These are phyloP conservation scores for Tokudaia tokunoshimensis DNA, from an alignment of 2,797 vertebrate genomes.

Conservation along the genomic window DNA sequence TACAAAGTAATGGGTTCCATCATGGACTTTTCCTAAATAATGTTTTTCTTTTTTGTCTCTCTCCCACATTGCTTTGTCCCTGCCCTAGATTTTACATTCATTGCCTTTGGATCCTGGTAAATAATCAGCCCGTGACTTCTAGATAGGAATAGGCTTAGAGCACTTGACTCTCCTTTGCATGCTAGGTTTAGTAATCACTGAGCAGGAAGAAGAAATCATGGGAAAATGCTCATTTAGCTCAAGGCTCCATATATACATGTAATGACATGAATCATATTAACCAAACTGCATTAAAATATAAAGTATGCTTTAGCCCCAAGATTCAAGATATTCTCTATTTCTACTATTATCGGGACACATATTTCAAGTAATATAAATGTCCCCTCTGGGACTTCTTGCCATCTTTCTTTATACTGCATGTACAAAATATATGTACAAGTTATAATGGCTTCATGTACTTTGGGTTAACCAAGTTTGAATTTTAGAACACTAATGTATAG, in stretches of 20 bases:
- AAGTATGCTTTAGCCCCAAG: not conserved
- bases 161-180: not conserved
- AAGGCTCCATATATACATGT: not conserved
- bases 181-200: not conserved
- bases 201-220: not conserved
- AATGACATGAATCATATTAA: not conserved
- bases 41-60: not conserved
- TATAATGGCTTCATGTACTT: slow-evolving; percentile 38
- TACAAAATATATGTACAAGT: not conserved
- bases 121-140: not conserved
- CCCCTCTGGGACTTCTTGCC: not conserved
- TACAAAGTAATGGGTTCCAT: not conserved
- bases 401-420: not conserved
- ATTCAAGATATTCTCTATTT: slow-evolving; percentile 5
- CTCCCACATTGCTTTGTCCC: not conserved
- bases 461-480: slow-evolving; percentile 38
- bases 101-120: slow-evolving; percentile 28
- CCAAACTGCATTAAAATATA: slow-evolving; percentile 10
- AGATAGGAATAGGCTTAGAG: not conserved
- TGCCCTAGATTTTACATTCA: not conserved
- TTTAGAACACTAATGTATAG: not conserved
- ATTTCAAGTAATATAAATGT: slow-evolving; percentile 51
- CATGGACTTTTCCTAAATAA: not conserved
- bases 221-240: not conserved
- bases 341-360: slow-evolving; percentile 15